A percentile compares a stretch with the other conserved stretches of the same genome.
phyloP scores from a whole-genome alignment of 2,888 invertebrate species.

The Mycalesis mineus region DNA sequence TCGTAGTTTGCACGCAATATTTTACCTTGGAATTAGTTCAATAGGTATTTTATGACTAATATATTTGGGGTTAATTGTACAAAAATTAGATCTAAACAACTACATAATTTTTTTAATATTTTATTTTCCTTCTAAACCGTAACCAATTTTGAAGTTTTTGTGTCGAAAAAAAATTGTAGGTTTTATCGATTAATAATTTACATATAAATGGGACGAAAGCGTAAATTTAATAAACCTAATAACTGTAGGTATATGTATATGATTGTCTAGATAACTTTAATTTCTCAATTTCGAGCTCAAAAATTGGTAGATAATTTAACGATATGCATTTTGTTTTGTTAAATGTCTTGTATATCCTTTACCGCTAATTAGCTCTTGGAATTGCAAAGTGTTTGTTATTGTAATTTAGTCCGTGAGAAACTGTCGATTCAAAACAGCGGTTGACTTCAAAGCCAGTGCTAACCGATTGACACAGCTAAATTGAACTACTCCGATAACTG shows the following conservation, averaged over 20 bases:
- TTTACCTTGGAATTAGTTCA: conserved; percentile 46
- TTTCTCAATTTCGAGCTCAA: too few species aligned
- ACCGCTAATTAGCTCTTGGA: background rate
- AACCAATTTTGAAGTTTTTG: too few species aligned
- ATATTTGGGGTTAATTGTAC: background rate
- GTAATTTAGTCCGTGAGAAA: background rate
- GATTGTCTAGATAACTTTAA: too few species aligned
- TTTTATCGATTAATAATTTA: too few species aligned
- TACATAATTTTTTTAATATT: too few species aligned
- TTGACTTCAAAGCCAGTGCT: conserved; percentile 7
- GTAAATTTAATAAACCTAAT: too few species aligned
- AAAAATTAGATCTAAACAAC: too few species aligned
- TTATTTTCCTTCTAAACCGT: too few species aligned
- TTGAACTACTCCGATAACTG: conserved; percentile 1
- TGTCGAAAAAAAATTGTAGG: too few species aligned
- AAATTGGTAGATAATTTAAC: too few species aligned
- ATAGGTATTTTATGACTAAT: background rate
- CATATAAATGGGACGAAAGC: too few species aligned
- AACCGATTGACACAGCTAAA: conserved; percentile 1
- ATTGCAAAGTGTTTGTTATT: background rate
- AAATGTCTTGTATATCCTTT: background rate
- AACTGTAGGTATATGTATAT: too few species aligned
- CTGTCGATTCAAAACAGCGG: background rate
- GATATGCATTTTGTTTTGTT: background rate
- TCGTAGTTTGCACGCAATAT: conserved; percentile 51